phyloP scores from a whole-genome alignment of 2,797 vertebrate genomes.

The Leptatherina wallacei region DNA sequence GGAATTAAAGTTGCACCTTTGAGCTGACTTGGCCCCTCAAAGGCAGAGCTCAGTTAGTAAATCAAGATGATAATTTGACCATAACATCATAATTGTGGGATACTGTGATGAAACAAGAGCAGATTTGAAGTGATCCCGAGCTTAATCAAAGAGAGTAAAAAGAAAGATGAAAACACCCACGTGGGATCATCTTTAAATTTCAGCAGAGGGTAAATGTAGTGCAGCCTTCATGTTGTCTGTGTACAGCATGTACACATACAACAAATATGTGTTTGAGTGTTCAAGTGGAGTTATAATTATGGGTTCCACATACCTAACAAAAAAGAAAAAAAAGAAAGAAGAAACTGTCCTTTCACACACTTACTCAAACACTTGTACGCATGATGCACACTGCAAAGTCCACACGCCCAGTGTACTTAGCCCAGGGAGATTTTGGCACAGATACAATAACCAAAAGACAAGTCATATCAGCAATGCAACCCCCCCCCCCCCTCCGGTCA shows the following conservation, averaged over 20 bases:
- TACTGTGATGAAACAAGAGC: constrained; percentile 50
- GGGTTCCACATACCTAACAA: constrained; percentile 49
- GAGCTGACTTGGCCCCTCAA: constrained; percentile 24
- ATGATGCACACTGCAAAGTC: constrained; percentile 55
- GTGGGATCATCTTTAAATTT: constrained; percentile 45
- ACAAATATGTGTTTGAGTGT: constrained; percentile 46
- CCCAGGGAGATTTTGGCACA: constrained; percentile 84
- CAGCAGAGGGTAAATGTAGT: constrained; percentile 34
- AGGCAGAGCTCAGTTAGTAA: constrained; percentile 39
- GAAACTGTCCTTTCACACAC: constrained; percentile 40
- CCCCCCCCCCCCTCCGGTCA: constrained; percentile 74
- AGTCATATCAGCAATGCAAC: constrained; percentile 89
- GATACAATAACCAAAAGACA: constrained; percentile 86
- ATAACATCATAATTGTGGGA: constrained; percentile 55
- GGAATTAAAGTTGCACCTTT: constrained; percentile 40
- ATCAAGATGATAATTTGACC: constrained; percentile 62
- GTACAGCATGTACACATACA: constrained; percentile 28
- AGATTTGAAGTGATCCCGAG: constrained; percentile 56
- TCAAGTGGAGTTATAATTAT: constrained; percentile 64
- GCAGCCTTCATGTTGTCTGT: constrained; percentile 13
- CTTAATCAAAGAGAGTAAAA: constrained; percentile 45
- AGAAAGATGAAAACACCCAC: constrained; percentile 60
- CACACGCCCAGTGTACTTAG: constrained; percentile 77
- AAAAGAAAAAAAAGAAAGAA: constrained; percentile 13
- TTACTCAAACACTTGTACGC: constrained; percentile 32